Percentiles rank a stretch among this genome's conserved stretches.
Evolutionary conservation across 2,888 invertebrate genomes (phyloP).

Genomic region (Dicycla oo): DNA sequence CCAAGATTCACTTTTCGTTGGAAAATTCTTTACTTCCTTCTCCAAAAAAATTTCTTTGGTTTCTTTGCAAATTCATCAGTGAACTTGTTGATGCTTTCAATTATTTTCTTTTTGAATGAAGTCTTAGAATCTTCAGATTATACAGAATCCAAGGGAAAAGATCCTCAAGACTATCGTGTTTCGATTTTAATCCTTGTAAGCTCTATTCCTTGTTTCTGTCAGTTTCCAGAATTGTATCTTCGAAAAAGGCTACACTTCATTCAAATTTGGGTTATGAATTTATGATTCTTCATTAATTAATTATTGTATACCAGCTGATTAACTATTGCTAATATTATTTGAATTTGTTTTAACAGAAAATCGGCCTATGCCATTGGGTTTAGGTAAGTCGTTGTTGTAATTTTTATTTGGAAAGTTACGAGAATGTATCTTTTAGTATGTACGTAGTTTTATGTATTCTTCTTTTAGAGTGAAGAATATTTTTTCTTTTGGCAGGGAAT

Average conservation of each 20-base stretch:
- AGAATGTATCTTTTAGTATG: neutral
- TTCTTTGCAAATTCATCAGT: neutral
- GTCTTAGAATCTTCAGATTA: neutral
- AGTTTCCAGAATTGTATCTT: neutral
- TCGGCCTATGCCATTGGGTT: neutral
- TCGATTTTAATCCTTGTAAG: neutral
- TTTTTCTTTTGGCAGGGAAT: constrained; percentile 12
- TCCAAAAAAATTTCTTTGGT: neutral
- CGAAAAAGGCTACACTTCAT: neutral
- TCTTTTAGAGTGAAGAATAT: neutral
- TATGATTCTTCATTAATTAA: neutral
- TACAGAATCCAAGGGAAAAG: neutral
- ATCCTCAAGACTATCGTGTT: neutral
- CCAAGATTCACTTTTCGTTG: neutral
- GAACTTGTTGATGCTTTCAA: neutral
- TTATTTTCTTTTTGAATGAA: neutral
- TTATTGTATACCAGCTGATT: neutral
- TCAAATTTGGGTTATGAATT: neutral
- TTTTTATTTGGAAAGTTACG: neutral
- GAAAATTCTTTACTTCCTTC: neutral
- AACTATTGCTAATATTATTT: neutral
- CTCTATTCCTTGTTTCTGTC: neutral
- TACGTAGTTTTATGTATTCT: too few relatives aligned
- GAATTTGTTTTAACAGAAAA: constrained; percentile 21
- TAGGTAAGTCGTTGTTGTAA: constrained; percentile 13